Base-by-base conservation (phyloP, 2,888 invertebrate genomes). In the Coleophora flavipennella region DNA sequence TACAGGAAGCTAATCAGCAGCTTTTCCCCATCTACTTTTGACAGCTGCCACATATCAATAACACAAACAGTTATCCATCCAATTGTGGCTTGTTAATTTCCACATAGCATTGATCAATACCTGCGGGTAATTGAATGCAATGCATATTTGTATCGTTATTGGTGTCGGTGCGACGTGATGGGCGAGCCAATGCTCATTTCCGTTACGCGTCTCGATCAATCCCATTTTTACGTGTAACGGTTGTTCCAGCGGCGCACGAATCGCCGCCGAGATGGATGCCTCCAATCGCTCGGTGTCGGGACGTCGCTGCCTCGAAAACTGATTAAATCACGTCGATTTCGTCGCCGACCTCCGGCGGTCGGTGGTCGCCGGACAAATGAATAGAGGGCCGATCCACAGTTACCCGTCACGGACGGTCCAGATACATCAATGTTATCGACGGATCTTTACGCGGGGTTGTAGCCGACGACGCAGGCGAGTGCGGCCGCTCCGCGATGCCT, bases 291-390 rank as follows among this genome's bases (percentile, higher is more conserved):
- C 58, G 57, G 68, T 69, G 71, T 73, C 75, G 66, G 75, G 70
- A 73, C 72, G 63, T 68, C 74, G 59, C 62, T 66, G 68, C 61
- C 53, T 68, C 59, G 62, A 61, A 69, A 71, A 68, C 77, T 78
- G 81, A 84, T 83, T 81, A 72, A 76, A 81, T 83, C 79, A 79
- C 77, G 76, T 80, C 73, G 75, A 71, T 69, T 72, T 71, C 67
- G 67, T 73, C 71, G 65, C 60, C 53, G 51, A 55, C 51, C 50
- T 42, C 42, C 13, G 47, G 44, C 49, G 47, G 40, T 48, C 41
- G 39, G 40, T 48, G 46, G 42, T 47, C 56, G 58, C 55, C 54
- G 55, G 70, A 69, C 72, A 68, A 75, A 71, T 71, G 68, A 73
- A 70, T 62, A 53, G 66, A 64, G 57, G 62, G 64, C 55, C 62